Percentiles rank a stretch among this genome's conserved stretches.
Evolutionary conservation across 2,888 invertebrate species (phyloP).

Genomic region (Leucophora obtusa): DNA sequence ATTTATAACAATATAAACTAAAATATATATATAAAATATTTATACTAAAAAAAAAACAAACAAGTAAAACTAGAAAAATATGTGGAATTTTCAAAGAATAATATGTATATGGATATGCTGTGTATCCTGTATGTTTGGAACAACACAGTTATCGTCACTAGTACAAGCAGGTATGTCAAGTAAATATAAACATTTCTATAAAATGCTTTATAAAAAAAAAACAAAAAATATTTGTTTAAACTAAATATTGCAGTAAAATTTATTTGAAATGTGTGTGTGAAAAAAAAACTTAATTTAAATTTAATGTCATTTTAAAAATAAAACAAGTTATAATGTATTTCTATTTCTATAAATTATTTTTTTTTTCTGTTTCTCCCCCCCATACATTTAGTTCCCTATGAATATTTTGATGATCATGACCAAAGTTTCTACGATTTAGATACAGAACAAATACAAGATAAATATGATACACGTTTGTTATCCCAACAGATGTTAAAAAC

Average conservation of each 20-base stretch:
- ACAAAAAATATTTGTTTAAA: neutral
- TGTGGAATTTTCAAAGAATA: slow-evolving; percentile 66
- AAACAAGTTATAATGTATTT: slow-evolving; percentile 3
- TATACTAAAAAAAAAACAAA: slow-evolving; percentile 26
- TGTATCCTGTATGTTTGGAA: slow-evolving; percentile 65
- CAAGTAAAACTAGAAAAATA: slow-evolving; percentile 41
- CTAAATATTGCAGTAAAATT: neutral
- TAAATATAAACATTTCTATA: neutral
- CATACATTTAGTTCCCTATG: slow-evolving; percentile 72
- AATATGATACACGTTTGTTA: slow-evolving; percentile 77
- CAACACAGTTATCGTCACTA: slow-evolving; percentile 61
- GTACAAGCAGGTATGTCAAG: slow-evolving; percentile 64
- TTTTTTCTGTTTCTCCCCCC: neutral
- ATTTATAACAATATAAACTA: neutral
- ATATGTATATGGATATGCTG: slow-evolving; percentile 67
- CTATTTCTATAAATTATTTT: neutral
- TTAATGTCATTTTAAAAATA: neutral
- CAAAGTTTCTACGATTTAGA: slow-evolving; percentile 78
- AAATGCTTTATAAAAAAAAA: neutral
- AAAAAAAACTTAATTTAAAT: neutral
- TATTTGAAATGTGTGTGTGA: neutral
- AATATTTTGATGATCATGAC: slow-evolving; percentile 77
- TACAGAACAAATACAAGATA: slow-evolving; percentile 77
- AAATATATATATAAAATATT: neutral
- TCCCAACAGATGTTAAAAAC: slow-evolving; percentile 74